These are phyloP conservation scores for Lepus timidus DNA, from an alignment of 2,113 vertebrate genomes.

Conservation along the genomic window DNA sequence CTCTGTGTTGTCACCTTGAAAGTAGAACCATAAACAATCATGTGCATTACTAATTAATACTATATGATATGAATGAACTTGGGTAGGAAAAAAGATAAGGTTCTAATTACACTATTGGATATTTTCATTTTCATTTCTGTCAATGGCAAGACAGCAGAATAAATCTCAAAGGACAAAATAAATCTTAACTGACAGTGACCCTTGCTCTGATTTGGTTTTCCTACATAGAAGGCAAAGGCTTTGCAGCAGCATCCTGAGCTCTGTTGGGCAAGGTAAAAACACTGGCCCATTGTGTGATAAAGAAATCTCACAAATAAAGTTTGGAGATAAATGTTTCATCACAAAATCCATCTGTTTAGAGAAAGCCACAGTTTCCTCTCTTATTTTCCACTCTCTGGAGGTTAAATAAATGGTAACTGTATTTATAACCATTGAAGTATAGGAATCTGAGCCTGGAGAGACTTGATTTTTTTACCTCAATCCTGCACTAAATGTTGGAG, in stretches of 20 bases:
- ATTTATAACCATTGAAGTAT: background rate
- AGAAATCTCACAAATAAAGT: background rate
- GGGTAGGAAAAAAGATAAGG: background rate
- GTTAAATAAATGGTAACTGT: background rate
- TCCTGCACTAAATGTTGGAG: background rate
- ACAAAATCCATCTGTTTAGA: background rate
- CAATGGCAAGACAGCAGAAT: background rate
- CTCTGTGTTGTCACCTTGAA: background rate
- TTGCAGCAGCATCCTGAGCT: background rate
- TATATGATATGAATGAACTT: background rate
- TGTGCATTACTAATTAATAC: background rate
- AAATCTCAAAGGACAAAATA: background rate
- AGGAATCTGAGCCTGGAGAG: background rate
- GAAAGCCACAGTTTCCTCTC: background rate
- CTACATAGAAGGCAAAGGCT: background rate
- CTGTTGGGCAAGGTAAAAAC: background rate
- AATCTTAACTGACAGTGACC: background rate
- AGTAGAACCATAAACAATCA: background rate
- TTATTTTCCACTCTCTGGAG: background rate
- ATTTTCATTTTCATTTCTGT: slow-evolving; percentile 2
- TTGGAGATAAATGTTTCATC: background rate
- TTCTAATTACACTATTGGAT: background rate
- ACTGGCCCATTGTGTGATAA: background rate
- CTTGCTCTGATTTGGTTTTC: background rate
- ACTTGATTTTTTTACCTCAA: background rate